Conservation (phyloP, 1,140 invertebrate genomes). For the Hyles euphorbiae region DNA sequence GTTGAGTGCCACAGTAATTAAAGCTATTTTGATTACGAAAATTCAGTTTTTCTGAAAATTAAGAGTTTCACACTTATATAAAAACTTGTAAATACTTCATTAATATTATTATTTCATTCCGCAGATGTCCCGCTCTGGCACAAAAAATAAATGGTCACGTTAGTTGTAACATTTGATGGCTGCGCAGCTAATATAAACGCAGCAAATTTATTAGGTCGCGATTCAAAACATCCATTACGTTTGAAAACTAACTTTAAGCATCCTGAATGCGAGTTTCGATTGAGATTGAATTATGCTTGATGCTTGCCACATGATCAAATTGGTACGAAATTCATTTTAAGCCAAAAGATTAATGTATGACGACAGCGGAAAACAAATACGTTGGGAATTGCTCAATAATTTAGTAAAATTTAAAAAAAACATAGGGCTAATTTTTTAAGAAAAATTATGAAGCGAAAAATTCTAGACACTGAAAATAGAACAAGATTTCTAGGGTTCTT, state of each 20-base stretch:
- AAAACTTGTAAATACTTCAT: too few species aligned
- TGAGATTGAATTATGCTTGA: too few species aligned
- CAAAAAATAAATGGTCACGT: too few species aligned
- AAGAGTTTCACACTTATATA: too few species aligned
- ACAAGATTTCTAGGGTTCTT: conserved; percentile 29
- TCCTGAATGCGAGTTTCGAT: too few species aligned
- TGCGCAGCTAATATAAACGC: conserved; percentile 23
- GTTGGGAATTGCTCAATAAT: conserved; percentile 20
- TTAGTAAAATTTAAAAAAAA: conserved; percentile 24
- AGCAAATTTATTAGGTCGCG: conserved; percentile 22
- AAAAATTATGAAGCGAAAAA: conserved; percentile 16
- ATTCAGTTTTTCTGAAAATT: too few species aligned
- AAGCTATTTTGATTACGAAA: too few species aligned
- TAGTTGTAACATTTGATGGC: conserved; percentile 41
- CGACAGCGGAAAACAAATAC: conserved; percentile 12
- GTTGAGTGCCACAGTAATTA: too few species aligned
- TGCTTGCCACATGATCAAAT: conserved; percentile 58
- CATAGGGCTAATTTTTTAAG: conserved; percentile 17
- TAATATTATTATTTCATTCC: too few species aligned
- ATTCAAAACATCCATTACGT: conserved; percentile 16
- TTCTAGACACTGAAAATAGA: conserved; percentile 15
- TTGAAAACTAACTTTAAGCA: conserved; percentile 42
- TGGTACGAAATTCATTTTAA: conserved; percentile 27
- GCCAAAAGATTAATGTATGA: conserved; percentile 23
- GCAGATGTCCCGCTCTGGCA: too few species aligned